Evolutionary conservation across 2,888 invertebrate genomes (phyloP).

Genomic region (Caenorhabditis imperialis): DNA sequence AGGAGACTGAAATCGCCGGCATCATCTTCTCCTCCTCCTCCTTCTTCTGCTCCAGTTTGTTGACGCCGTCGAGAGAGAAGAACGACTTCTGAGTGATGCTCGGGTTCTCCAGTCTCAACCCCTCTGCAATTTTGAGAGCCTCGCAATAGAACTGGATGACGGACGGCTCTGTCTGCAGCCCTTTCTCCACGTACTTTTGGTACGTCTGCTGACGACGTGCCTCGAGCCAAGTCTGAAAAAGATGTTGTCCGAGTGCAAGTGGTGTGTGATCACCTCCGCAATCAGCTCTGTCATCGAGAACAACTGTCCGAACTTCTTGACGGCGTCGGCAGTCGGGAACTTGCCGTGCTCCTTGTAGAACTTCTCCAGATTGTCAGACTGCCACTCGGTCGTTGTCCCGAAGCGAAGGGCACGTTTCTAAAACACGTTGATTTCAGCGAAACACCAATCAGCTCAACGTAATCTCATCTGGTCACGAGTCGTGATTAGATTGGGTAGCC

Average conservation of each 20-base stretch:
- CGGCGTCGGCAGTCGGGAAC: constrained; percentile 32
- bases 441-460: constrained; percentile 2
- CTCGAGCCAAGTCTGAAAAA: constrained; percentile 55
- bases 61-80: constrained; percentile 32
- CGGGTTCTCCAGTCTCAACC: constrained; percentile 45
- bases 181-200: constrained; percentile 37
- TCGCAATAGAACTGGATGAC: constrained; percentile 53
- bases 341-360: constrained; percentile 37
- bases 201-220: constrained; percentile 50
- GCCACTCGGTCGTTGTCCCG: constrained; percentile 48
- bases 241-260: no score
- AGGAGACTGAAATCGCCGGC: constrained; percentile 34
- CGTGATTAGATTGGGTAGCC: background rate
- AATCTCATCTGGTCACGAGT: constrained; percentile 8
- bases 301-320: constrained; percentile 45
- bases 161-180: constrained; percentile 39
- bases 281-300: constrained; percentile 42
- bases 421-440: background rate
- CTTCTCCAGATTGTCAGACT: constrained; percentile 46
- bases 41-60: constrained; percentile 42
- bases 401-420: constrained; percentile 33
- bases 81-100: constrained; percentile 40
- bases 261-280: constrained; percentile 44
- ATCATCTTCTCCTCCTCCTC: constrained; percentile 44
- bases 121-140: constrained; percentile 48